Evolutionary conservation across 2,888 invertebrate species (phyloP).

Genomic region (Hedychridium roseum): DNA sequence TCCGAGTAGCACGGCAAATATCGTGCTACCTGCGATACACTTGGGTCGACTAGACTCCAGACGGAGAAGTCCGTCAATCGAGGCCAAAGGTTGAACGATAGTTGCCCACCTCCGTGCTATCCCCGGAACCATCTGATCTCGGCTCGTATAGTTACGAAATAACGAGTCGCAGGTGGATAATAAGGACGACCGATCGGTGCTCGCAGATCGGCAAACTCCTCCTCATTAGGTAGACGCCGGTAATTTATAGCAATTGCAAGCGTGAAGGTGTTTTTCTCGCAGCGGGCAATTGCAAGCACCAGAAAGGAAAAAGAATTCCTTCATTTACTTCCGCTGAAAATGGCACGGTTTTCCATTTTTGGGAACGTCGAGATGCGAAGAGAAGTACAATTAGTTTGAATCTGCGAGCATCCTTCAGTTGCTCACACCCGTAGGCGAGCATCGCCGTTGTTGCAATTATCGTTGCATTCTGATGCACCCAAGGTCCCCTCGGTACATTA

Average conservation of each 20-base stretch:
- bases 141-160: not conserved
- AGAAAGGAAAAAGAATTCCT: too few species aligned
- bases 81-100: conserved; percentile 29
- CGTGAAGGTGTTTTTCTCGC: too few species aligned
- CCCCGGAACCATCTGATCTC: too few species aligned
- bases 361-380: conserved; percentile 6
- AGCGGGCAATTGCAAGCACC: too few species aligned
- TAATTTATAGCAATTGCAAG: too few species aligned
- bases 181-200: conserved; percentile 6
- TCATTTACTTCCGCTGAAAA: too few species aligned
- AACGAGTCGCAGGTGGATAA: not conserved
- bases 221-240: too few species aligned
- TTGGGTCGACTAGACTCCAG: too few species aligned
- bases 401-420: conserved; percentile 1
- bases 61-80: conserved; percentile 26
- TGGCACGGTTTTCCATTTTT: too few species aligned
- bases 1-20: conserved; percentile 41
- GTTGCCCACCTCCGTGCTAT: conserved; percentile 10
- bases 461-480: conserved; percentile 23
- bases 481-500: conserved; percentile 26
- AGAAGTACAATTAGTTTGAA: conserved; percentile 19
- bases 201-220: not conserved
- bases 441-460: conserved; percentile 26
- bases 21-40: conserved; percentile 28
- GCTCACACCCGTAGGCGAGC: conserved; percentile 18